Percentiles rank a stretch among this genome's conserved stretches.
Conservation (phyloP, 1,140 invertebrate species). For the Orussus abietinus region DNA sequence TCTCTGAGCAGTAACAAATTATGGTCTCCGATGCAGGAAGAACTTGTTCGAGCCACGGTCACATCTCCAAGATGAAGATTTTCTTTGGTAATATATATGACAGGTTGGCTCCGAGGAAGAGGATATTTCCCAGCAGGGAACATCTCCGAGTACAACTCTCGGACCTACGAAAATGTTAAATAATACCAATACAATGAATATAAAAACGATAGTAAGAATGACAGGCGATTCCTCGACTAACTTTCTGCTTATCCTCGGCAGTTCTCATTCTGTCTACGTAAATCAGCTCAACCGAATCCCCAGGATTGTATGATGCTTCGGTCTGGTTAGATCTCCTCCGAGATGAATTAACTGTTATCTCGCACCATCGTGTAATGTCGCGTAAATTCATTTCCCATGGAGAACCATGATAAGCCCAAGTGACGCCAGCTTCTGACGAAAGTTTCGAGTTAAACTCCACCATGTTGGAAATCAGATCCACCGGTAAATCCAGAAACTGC, state of each 20-base stretch:
- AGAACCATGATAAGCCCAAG: constrained; percentile 72
- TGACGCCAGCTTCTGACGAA: constrained; percentile 59
- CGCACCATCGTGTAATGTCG: constrained; percentile 91
- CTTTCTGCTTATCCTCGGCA: constrained; percentile 63
- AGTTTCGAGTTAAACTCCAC: constrained; percentile 77
- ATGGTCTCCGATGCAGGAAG: constrained; percentile 41
- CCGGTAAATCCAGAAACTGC: constrained; percentile 56
- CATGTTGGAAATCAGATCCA: constrained; percentile 66
- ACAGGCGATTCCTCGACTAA: constrained; percentile 27
- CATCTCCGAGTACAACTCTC: constrained; percentile 58
- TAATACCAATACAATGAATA: background rate
- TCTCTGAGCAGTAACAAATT: constrained; percentile 63
- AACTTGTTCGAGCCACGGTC: constrained; percentile 41
- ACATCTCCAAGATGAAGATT: constrained; percentile 61
- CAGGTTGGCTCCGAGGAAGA: constrained; percentile 46
- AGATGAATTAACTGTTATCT: constrained; percentile 52
- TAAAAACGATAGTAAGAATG: background rate
- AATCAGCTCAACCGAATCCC: constrained; percentile 69
- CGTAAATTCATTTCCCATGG: constrained; percentile 98
- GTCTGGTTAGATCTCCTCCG: constrained; percentile 21
- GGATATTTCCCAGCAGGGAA: constrained; percentile 55
- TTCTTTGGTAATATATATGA: constrained; percentile 54
- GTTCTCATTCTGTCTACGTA: constrained; percentile 81
- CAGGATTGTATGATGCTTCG: constrained; percentile 51
- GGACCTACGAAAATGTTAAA: constrained; percentile 47